A percentile compares a stretch with the other conserved stretches of the same genome.
These are phyloP conservation scores for Tenthredo amoena DNA, from an alignment of 2,888 invertebrate species.

Conservation along the genomic window DNA sequence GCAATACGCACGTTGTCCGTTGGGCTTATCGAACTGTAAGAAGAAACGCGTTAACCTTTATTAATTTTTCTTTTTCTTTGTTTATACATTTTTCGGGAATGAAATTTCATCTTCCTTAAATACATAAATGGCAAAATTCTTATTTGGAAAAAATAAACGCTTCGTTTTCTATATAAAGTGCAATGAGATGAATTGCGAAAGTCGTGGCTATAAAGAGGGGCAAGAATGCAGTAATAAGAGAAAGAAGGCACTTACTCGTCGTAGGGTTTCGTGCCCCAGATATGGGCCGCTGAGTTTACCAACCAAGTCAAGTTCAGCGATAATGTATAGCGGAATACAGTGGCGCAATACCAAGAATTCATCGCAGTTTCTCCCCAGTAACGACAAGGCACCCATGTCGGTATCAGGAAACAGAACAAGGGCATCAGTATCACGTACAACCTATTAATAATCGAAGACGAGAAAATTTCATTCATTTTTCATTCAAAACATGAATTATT, in stretches of 20 bases:
- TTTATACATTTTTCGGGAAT: not conserved
- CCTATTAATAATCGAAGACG: slow-evolving; percentile 76
- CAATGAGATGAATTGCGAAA: not conserved
- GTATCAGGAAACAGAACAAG: slow-evolving; percentile 89
- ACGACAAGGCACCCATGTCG: slow-evolving; percentile 87
- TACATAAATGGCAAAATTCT: not conserved
- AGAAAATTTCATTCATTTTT: not conserved
- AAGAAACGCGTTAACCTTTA: not conserved
- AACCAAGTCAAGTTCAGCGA: slow-evolving; percentile 94
- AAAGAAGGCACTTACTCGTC: slow-evolving; percentile 83
- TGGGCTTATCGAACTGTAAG: slow-evolving; percentile 82
- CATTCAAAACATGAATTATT: not conserved
- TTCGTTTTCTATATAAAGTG: not conserved
- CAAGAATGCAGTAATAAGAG: slow-evolving; percentile 16
- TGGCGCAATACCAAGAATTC: slow-evolving; percentile 88
- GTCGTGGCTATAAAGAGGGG: not conserved
- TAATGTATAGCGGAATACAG: slow-evolving; percentile 88
- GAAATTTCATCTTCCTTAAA: not conserved
- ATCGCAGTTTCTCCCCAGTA: slow-evolving; percentile 88
- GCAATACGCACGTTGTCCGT: slow-evolving; percentile 86
- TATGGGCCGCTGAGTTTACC: slow-evolving; percentile 96
- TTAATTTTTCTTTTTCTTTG: not conserved
- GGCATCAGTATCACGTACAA: slow-evolving; percentile 89
- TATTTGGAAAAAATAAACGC: not conserved
- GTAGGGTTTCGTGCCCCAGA: slow-evolving; percentile 94